Conservation (phyloP, 1,140 invertebrate genomes). For the Drosophila gunungcola region DNA sequence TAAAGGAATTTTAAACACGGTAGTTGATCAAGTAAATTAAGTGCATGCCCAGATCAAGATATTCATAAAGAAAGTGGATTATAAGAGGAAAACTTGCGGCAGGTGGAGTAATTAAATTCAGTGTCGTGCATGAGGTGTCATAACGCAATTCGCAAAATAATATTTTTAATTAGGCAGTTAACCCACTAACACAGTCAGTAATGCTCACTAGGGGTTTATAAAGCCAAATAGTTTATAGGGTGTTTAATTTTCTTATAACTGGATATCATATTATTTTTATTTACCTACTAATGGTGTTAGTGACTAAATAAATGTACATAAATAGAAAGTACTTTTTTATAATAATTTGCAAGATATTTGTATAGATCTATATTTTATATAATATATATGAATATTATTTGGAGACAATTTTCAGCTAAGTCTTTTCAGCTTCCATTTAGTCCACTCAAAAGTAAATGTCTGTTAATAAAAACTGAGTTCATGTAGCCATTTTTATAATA, state of each 20-base stretch:
- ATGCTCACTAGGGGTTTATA: background rate
- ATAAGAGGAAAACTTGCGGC: background rate
- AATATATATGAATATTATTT: too few relatives aligned
- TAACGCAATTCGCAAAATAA: constrained; percentile 27
- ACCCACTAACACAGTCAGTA: constrained; percentile 46
- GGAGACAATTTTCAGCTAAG: too few relatives aligned
- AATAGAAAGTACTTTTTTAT: too few relatives aligned
- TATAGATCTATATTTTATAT: too few relatives aligned
- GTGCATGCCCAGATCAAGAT: constrained; percentile 14
- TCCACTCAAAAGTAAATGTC: too few relatives aligned
- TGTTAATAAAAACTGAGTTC: too few relatives aligned
- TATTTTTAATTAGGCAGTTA: constrained; percentile 78
- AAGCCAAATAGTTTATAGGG: background rate
- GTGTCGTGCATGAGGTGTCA: constrained; percentile 5
- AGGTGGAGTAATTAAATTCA: background rate
- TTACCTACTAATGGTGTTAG: too few relatives aligned
- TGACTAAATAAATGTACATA: too few relatives aligned
- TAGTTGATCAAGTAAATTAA: constrained; percentile 46
- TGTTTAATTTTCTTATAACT: background rate
- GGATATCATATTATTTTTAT: too few relatives aligned
- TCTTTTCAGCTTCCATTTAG: too few relatives aligned
- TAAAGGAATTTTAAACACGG: constrained; percentile 26
- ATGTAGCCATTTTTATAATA: background rate
- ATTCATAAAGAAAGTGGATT: constrained; percentile 6
- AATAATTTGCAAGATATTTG: too few relatives aligned